Evolutionary conservation across 2,797 vertebrate genomes (phyloP).

Genomic region (Ibycter americanus): DNA sequence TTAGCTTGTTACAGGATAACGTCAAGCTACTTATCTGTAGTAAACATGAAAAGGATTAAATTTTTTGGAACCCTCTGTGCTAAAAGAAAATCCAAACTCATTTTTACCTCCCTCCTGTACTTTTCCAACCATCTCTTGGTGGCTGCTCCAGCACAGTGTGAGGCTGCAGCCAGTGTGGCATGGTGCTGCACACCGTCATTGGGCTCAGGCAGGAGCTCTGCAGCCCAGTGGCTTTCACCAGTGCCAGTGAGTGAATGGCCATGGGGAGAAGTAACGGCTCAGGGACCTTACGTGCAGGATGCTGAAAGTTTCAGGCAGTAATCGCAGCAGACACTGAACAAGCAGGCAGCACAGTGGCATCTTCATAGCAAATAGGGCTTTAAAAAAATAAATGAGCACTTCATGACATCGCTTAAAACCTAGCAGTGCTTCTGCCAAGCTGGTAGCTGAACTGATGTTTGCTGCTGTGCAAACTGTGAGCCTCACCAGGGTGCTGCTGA

Average conservation of each 20-base stretch:
- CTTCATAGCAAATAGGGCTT: background rate
- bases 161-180: background rate
- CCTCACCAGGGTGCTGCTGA: background rate
- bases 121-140: background rate
- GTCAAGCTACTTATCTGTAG: conserved; percentile 3
- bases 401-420: background rate
- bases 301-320: background rate
- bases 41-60: background rate
- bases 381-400: background rate
- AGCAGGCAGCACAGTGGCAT: background rate
- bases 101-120: background rate
- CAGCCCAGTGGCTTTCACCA: background rate
- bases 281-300: background rate
- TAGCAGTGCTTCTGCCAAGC: accelerated
- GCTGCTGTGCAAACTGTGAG: background rate
- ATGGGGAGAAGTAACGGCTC: background rate
- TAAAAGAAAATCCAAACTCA: background rate
- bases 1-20: background rate
- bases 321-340: background rate
- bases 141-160: accelerated
- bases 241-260: background rate
- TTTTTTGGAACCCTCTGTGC: background rate
- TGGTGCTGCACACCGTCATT: background rate
- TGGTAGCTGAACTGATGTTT: background rate
- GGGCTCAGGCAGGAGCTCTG: background rate